Evolutionary conservation across 53 echinoderm and acorn worm genomes (phyloP).

Genomic region (Henricia sp.): DNA sequence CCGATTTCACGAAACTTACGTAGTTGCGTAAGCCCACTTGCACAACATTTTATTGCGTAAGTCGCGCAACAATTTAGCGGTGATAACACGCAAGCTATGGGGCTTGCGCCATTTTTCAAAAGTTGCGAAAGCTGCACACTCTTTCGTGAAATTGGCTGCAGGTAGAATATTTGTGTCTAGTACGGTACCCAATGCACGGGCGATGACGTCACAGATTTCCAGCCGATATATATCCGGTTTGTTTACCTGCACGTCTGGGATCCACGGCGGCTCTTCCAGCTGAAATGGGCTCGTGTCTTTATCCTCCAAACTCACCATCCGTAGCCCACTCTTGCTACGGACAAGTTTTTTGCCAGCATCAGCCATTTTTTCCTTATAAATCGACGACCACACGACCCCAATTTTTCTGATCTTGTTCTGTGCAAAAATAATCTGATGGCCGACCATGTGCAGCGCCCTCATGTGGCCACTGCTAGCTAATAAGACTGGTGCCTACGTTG

Average conservation of each 20-base stretch:
- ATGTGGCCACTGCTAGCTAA: not conserved
- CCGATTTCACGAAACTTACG: no score
- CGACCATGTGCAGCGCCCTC: constrained; percentile 14
- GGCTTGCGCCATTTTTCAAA: no score
- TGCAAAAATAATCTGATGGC: not conserved
- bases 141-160: no score
- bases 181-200: no score
- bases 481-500: not conserved
- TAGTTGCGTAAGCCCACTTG: no score
- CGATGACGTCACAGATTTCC: no score
- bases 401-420: not conserved
- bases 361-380: constrained; percentile 64
- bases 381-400: not conserved
- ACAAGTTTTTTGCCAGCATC: constrained; percentile 93
- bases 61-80: no score
- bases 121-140: no score
- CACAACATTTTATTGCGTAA: no score
- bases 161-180: no score
- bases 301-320: constrained; percentile 97
- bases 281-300: constrained; percentile 95
- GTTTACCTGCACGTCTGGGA: constrained; percentile 97
- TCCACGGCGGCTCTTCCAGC: constrained; percentile 95
- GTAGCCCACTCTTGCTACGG: constrained; percentile 96
- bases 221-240: no score
- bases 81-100: no score